Percentiles rank a stretch among this genome's conserved stretches.
These are phyloP conservation scores for Melieria crassipennis DNA, from an alignment of 2,888 invertebrate genomes.

Conservation along the genomic window DNA sequence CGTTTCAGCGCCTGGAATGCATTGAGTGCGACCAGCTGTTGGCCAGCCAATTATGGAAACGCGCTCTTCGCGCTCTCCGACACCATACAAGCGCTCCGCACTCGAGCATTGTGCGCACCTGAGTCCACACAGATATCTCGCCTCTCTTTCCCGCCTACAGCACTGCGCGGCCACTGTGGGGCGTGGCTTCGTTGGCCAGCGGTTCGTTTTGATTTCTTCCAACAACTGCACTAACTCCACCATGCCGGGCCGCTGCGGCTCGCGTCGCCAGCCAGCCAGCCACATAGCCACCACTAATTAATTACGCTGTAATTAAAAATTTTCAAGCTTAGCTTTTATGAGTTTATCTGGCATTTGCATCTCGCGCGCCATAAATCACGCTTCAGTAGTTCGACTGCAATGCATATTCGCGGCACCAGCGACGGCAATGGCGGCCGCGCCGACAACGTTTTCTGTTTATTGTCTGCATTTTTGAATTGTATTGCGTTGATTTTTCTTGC, in stretches of 20 bases:
- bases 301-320: slow-evolving; percentile 53
- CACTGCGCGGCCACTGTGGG: background rate
- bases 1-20: slow-evolving; percentile 39
- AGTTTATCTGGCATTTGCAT: slow-evolving; percentile 56
- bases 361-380: slow-evolving; percentile 51
- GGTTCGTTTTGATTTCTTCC: slow-evolving; percentile 4
- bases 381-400: slow-evolving; percentile 45
- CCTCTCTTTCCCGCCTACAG: background rate
- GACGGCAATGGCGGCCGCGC: slow-evolving; percentile 8
- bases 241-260: background rate
- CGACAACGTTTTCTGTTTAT: background rate
- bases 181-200: slow-evolving; percentile 12
- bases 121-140: background rate
- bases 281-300: slow-evolving; percentile 33
- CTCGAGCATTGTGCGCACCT: background rate
- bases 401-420: slow-evolving; percentile 23
- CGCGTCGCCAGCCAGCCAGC: background rate
- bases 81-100: background rate
- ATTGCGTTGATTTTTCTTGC: too few relatives aligned
- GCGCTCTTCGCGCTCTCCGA: background rate
- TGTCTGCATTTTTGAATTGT: too few relatives aligned
- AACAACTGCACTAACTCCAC: background rate
- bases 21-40: background rate
- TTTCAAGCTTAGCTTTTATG: slow-evolving; percentile 50
- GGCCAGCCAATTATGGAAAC: slow-evolving; percentile 5